These are phyloP conservation scores for Percopsis omiscomaycus DNA, from an alignment of 2,797 vertebrate genomes.

Conservation along the genomic window DNA sequence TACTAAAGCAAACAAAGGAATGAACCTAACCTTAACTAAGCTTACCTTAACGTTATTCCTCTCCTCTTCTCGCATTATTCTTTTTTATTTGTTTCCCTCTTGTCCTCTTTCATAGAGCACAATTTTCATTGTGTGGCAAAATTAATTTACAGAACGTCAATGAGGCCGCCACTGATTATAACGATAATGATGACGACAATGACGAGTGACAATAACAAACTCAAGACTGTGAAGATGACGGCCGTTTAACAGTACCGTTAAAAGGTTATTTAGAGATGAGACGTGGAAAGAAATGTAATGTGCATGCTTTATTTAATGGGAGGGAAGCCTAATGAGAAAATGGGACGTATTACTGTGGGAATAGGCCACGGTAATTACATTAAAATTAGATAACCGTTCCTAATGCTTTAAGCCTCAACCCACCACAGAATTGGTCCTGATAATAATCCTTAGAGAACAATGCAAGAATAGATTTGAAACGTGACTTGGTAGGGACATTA, in stretches of 20 bases:
- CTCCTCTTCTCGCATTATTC: not conserved
- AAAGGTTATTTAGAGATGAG: constrained; percentile 49
- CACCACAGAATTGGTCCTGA: constrained; percentile 27
- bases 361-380: constrained; percentile 59
- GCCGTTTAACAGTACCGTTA: constrained; percentile 49
- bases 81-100: constrained; percentile 1
- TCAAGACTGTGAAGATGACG: constrained; percentile 40
- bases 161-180: constrained; percentile 28
- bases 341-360: constrained; percentile 45
- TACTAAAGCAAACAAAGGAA: too few relatives aligned
- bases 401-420: constrained; percentile 47
- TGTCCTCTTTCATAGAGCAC: not conserved
- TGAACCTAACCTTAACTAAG: too few relatives aligned
- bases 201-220: constrained; percentile 27
- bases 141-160: constrained; percentile 25
- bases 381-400: constrained; percentile 55
- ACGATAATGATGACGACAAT: constrained; percentile 16
- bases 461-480: constrained; percentile 31
- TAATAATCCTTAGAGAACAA: constrained; percentile 50
- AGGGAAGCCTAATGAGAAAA: constrained; percentile 57
- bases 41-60: not conserved
- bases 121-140: constrained; percentile 30
- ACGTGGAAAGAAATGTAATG: constrained; percentile 34
- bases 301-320: constrained; percentile 50
- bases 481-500: constrained; percentile 57